Percentiles rank a stretch among this genome's conserved stretches.
Conservation (phyloP, 2,888 invertebrate species). For the Melieria omissa region DNA sequence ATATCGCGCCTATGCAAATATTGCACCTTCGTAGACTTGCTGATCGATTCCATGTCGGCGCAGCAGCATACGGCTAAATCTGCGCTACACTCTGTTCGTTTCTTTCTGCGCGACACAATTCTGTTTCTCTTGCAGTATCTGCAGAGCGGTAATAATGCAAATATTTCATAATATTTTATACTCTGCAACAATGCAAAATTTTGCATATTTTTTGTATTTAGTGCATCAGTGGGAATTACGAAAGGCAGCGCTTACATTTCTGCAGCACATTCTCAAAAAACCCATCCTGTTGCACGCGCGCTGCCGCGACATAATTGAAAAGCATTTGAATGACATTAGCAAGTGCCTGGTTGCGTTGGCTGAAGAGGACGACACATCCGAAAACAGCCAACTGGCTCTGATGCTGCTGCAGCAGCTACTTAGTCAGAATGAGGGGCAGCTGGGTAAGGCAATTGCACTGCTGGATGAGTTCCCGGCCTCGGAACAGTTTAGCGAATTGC, state of each 20-base stretch:
- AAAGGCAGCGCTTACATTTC: slow-evolving; percentile 45
- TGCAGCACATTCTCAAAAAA: slow-evolving; percentile 46
- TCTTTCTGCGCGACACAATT: slow-evolving; percentile 48
- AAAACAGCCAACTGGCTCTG: slow-evolving; percentile 43
- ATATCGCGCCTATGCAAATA: slow-evolving; percentile 54
- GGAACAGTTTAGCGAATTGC: slow-evolving; percentile 46
- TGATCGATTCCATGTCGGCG: slow-evolving; percentile 48
- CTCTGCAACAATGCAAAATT: neutral
- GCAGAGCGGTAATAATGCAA: slow-evolving; percentile 16
- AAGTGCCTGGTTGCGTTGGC: slow-evolving; percentile 48
- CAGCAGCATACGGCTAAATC: slow-evolving; percentile 14
- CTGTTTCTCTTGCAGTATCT: slow-evolving; percentile 51
- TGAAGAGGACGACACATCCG: slow-evolving; percentile 33
- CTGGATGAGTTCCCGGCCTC: slow-evolving; percentile 50
- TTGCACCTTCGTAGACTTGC: slow-evolving; percentile 52
- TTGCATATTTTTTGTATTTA: neutral
- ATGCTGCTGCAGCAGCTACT: slow-evolving; percentile 47
- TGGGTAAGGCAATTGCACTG: slow-evolving; percentile 45
- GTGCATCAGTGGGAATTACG: slow-evolving; percentile 38
- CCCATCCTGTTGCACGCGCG: slow-evolving; percentile 32
- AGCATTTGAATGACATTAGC: slow-evolving; percentile 50
- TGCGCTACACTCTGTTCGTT: slow-evolving; percentile 51
- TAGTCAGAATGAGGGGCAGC: slow-evolving; percentile 39
- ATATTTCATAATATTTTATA: neutral
- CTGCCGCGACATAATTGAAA: slow-evolving; percentile 36